A percentile compares a stretch with the other conserved stretches of the same genome.
phyloP scores from a whole-genome alignment of 2,888 invertebrate genomes.

The Heliconius erato region DNA sequence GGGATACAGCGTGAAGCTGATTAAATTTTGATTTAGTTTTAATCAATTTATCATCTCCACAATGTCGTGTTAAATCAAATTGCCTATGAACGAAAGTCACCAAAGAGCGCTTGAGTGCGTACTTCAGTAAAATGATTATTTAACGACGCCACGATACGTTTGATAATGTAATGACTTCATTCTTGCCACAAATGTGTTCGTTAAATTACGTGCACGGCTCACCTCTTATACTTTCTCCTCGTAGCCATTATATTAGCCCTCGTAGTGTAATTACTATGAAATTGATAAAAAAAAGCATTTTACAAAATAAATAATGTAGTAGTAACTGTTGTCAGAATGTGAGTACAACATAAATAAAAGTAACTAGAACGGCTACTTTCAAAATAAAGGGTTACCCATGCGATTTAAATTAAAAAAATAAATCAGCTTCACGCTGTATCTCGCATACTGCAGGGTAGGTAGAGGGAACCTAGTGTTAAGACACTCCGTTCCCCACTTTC shows the following conservation, averaged over 20 bases:
- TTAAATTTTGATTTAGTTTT: not conserved
- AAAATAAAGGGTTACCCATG: not conserved
- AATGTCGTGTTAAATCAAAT: conserved; percentile 21
- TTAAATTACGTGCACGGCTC: conserved; percentile 50
- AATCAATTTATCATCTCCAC: conserved; percentile 20
- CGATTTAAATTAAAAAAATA: not conserved
- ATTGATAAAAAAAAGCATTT: conserved; percentile 3
- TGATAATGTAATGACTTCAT: conserved; percentile 59
- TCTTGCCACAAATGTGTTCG: conserved; percentile 53
- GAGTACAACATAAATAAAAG: not conserved
- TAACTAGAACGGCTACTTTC: not conserved
- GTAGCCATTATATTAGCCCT: conserved; percentile 30
- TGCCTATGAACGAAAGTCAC: conserved; percentile 35
- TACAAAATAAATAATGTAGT: not conserved
- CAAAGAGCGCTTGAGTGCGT: conserved; percentile 42
- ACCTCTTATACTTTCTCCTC: conserved; percentile 47
- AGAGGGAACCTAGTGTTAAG: too few relatives aligned
- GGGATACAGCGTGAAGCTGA: too few relatives aligned
- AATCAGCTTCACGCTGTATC: too few relatives aligned
- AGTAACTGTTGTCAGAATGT: not conserved
- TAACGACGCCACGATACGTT: conserved; percentile 60
- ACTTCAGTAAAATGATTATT: conserved; percentile 53
- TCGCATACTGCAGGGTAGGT: too few relatives aligned
- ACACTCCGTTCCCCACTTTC: too few relatives aligned
- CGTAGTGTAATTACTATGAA: conserved; percentile 16